Evolutionary conservation across 2,113 vertebrate species (phyloP), one percentile per base, ranked within the genome.

Genomic region (Saguinus imperator): DNA sequence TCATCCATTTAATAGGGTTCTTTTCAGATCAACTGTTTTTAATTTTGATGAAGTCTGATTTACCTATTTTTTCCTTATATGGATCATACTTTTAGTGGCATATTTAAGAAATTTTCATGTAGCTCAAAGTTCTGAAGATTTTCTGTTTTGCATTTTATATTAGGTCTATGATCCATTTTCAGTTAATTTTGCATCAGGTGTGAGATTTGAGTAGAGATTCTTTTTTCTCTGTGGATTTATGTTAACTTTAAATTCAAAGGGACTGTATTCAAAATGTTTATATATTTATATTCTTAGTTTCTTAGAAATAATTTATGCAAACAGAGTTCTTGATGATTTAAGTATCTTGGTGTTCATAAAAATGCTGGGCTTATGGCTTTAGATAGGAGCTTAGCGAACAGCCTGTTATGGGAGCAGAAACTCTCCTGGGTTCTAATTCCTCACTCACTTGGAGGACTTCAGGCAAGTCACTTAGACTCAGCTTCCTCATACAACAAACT

Each of bases 41-140:
- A 77, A 70, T 93, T 93, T 89, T 91, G 68, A 55, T 83, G 10
- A 70, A 87, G 7, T 96, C 35, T 76, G 50, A 45, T 64, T 55
- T 79, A 66, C 48, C 23, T 17, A 6, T 37, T 72, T 87, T 91
- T 91, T 48, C n/a, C 21, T 91, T 95, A 85, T 75, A 37, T 45
- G 11, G 48, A 52, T 37, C 32, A 37, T 37, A 20, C 35, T 93
- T 86, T 93, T 89, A 9, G 3, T n/a, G 3, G 5, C 32, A n/a
- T 70, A 55, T 57, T 35, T 80, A 45, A 57, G 64, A 90, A 35
- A 11, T 48, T 11, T 82, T 91, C 27, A 64, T 52, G 1, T 73
- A 84, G n/a, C 11, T 27, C 4, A 50, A 35, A 1, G 12, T 90
- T 50, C 27, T 48, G 1, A 86, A 85, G 18, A 70, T 85, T 58